A percentile compares a stretch with the other conserved stretches of the same genome.
Conservation (phyloP, 2,797 vertebrate species). For the Poeciliopsis paucimaculata region DNA sequence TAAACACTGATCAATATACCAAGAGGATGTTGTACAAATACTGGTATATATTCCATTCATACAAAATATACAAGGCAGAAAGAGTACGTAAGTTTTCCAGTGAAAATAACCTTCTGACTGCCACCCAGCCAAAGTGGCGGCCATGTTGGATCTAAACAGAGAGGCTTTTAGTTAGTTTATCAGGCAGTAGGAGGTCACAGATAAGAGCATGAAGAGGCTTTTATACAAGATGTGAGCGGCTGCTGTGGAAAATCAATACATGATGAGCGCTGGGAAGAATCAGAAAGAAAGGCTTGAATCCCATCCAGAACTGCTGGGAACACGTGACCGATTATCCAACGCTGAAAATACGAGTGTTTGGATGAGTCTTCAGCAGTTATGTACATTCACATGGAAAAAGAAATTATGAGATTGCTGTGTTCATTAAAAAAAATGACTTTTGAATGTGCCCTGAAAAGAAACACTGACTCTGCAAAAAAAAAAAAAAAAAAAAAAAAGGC, state of each 20-base stretch:
- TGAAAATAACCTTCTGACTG: not conserved
- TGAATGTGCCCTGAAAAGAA: not conserved
- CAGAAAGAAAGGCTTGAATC: slow-evolving; percentile 20
- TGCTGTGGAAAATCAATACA: slow-evolving; percentile 63
- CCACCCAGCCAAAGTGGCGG: slow-evolving; percentile 14
- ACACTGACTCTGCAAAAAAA: not conserved
- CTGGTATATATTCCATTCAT: not conserved
- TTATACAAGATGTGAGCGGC: slow-evolving; percentile 43
- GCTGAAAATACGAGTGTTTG: slow-evolving; percentile 18
- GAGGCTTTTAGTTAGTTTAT: slow-evolving; percentile 57
- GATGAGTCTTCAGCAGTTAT: not conserved
- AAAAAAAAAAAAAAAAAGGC: not conserved
- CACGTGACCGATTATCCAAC: slow-evolving; percentile 26
- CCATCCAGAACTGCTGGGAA: slow-evolving; percentile 14
- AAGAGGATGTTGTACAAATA: not conserved
- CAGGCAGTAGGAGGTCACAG: slow-evolving; percentile 57
- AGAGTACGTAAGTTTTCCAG: not conserved
- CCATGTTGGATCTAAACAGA: slow-evolving; percentile 64
- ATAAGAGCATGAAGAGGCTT: slow-evolving; percentile 59
- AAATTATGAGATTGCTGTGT: not conserved
- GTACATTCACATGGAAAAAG: not conserved
- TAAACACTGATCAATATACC: too few species aligned
- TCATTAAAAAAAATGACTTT: not conserved
- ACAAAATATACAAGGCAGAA: not conserved
- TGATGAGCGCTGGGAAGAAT: slow-evolving; percentile 36